Evolutionary conservation across 2,797 vertebrate genomes (phyloP).

Genomic region (Carduelis carduelis): DNA sequence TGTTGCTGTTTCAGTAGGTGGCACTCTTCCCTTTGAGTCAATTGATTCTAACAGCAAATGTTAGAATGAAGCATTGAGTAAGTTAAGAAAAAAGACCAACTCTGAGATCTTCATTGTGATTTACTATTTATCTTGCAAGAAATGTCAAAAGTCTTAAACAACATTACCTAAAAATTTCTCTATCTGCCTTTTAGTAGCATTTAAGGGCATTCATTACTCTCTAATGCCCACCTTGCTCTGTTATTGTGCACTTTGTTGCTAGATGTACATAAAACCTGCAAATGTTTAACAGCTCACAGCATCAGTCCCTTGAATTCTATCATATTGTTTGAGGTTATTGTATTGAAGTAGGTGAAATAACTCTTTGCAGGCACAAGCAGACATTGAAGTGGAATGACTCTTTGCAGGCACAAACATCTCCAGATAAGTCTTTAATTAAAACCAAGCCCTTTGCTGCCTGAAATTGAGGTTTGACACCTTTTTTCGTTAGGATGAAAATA

Average conservation of each 20-base stretch:
- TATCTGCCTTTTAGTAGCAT: not conserved
- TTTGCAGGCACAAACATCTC: not conserved
- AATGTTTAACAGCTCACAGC: not conserved
- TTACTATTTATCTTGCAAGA: not conserved
- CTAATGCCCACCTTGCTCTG: not conserved
- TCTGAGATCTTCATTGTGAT: not conserved
- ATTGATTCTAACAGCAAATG: not conserved
- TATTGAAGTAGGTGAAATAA: not conserved
- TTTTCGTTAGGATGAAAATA: not conserved
- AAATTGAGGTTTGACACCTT: not conserved
- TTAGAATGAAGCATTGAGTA: not conserved
- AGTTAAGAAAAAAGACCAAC: not conserved
- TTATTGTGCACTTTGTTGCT: not conserved
- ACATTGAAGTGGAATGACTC: not conserved
- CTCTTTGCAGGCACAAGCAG: not conserved
- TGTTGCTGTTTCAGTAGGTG: constrained; percentile 67
- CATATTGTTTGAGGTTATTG: not conserved
- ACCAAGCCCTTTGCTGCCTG: not conserved
- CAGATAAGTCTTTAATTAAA: not conserved
- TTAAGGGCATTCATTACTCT: not conserved
- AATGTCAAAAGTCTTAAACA: not conserved
- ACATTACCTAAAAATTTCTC: not conserved
- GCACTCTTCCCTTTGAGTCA: constrained; percentile 70
- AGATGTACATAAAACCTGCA: not conserved
- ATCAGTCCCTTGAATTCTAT: not conserved